These are phyloP conservation scores for Zoanthus solanderi DNA, from an alignment of 92 coral and sea anemone species.

Conservation along the genomic window DNA sequence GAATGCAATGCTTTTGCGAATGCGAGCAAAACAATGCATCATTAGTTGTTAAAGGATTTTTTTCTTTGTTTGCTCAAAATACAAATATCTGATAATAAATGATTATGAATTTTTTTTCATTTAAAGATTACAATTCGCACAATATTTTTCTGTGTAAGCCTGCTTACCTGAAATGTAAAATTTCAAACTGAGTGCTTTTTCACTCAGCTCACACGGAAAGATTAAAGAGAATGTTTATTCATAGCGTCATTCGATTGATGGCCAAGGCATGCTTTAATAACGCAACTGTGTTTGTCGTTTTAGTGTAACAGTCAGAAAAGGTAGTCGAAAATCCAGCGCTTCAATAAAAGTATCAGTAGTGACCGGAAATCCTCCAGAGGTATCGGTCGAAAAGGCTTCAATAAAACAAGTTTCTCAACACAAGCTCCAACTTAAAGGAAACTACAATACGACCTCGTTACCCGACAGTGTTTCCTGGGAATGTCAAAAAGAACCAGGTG, in stretches of 20 bases:
- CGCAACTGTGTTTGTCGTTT: neutral
- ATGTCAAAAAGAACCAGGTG: conserved; percentile 55
- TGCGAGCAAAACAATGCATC: no score
- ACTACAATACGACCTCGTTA: conserved; percentile 35
- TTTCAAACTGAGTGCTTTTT: no score
- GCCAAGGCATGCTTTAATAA: neutral
- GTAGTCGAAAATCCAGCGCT: conserved; percentile 46
- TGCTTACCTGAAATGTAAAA: no score
- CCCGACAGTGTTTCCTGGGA: conserved; percentile 65
- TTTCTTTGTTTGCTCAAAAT: no score
- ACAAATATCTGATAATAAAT: no score
- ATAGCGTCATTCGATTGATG: neutral
- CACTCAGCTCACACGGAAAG: no score
- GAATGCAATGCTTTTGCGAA: no score
- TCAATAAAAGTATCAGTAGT: conserved; percentile 48
- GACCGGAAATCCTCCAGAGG: conserved; percentile 66
- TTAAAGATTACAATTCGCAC: no score
- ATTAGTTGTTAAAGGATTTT: no score
- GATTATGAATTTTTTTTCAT: no score
- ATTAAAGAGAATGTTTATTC: neutral
- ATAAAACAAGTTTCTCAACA: conserved; percentile 39
- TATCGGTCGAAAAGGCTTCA: conserved; percentile 45
- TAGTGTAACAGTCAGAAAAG: conserved; percentile 60
- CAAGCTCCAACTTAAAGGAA: conserved; percentile 50
- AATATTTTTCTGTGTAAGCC: no score